Conservation (phyloP, 1,140 invertebrate species). For the Micrasema minimum region DNA sequence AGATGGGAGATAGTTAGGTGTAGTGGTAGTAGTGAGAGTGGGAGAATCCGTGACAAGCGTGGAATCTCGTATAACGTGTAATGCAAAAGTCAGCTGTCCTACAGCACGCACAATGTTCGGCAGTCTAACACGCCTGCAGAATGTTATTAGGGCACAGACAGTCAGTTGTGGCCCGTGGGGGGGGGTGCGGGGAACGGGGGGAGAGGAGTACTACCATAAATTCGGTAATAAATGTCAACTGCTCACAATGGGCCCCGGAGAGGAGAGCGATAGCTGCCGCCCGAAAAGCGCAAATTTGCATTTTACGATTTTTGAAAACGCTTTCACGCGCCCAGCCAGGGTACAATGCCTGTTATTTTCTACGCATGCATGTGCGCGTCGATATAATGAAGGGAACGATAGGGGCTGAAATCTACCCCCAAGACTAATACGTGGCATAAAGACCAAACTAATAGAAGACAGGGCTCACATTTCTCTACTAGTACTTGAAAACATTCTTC, state of each 20-base stretch:
- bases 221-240: conserved; percentile 35
- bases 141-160: conserved; percentile 28
- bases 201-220: conserved; percentile 28
- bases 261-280: conserved; percentile 32
- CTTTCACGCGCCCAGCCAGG: conserved; percentile 16
- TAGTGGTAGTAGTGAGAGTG: not conserved
- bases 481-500: conserved; percentile 14
- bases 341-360: conserved; percentile 10
- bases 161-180: not conserved
- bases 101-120: conserved; percentile 10
- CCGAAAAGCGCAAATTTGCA: conserved; percentile 30
- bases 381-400: conserved; percentile 26
- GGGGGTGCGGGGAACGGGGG: not conserved
- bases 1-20: not conserved
- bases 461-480: conserved; percentile 1
- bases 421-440: conserved; percentile 16
- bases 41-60: not conserved
- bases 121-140: not conserved
- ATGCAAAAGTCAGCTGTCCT: no score
- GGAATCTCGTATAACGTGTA: no score
- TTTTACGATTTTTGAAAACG: conserved; percentile 36
- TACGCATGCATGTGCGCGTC: conserved; percentile 16
- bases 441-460: not conserved
- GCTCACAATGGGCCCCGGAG: conserved; percentile 31
- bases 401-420: conserved; percentile 24